Base-by-base conservation (phyloP, 2,888 invertebrate genomes). In the Mactromeris polynyma region DNA sequence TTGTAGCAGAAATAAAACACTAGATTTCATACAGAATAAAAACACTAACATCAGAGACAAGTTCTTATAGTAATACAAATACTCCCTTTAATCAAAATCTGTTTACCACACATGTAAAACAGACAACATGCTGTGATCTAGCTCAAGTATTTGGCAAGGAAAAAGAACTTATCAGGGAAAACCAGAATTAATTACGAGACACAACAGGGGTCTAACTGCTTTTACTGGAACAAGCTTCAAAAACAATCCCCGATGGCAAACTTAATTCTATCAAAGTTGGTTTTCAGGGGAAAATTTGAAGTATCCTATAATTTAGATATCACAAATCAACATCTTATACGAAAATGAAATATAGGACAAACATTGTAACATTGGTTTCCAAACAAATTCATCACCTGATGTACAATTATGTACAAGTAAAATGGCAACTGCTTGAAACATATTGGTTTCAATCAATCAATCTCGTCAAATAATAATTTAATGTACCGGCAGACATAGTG, bases 121-220 rank as follows among this genome's bases (percentile, higher is more conserved):
- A 73, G 73, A 73, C 7, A 36, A 17, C 73, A 36, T 19, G 73
- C 73, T 73, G 73, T 73, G 73, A 73, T 73, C 33, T 73, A 73
- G 73, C 31, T 33, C 73, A 73, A 73, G 73, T 33, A 73, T 81
- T 83, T 83, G 83, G 83, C 83, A 83, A 73, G 73, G 31, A 31
- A 69, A 69, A 69, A 83, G 38, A 80, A 82, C 64, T 36, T 69
- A 82, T 42, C 40, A 64, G n/a, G 69, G 73, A 83, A 84, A 77
- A 46, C 26, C 84, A 54, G 84, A 51, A 78, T 36, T 84, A 54
- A 88, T 88, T 85, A 88, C 69, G 19, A 17, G 69, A 33, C 81
- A 83, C 81, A 31, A 54, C 84, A 88, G 88, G 88, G 84, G 85
- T 73, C 77, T 58, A 54, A 42, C 81, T 77, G 40, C 81, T 81